Evolutionary conservation across 1,140 invertebrate genomes (phyloP).

Genomic region (Chlorops oryzae): DNA sequence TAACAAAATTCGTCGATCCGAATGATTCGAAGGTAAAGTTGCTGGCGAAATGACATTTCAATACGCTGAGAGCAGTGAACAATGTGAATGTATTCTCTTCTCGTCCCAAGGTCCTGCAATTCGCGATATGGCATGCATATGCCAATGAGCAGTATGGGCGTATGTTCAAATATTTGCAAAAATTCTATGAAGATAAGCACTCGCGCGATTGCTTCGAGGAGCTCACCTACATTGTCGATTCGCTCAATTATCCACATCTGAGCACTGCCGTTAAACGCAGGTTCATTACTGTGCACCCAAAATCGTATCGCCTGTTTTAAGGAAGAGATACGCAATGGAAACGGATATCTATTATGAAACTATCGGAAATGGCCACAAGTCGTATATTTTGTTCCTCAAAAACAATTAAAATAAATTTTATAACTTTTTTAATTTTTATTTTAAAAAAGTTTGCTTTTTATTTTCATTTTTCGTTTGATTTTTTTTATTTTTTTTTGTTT

Average conservation of each 20-base stretch:
- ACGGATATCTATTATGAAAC: too few species aligned
- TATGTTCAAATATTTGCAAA: constrained; percentile 67
- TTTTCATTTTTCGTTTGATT: too few species aligned
- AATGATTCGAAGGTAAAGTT: constrained; percentile 67
- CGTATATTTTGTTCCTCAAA: too few species aligned
- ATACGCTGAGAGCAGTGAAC: constrained; percentile 5
- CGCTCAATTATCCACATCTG: constrained; percentile 66
- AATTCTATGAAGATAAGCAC: constrained; percentile 73
- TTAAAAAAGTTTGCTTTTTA: too few species aligned
- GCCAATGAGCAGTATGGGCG: constrained; percentile 72
- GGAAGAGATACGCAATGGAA: not conserved
- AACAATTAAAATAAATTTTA: too few species aligned
- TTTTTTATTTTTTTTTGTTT: too few species aligned
- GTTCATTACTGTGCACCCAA: constrained; percentile 33
- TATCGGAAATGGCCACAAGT: too few species aligned
- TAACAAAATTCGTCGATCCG: constrained; percentile 72
- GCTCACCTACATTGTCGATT: constrained; percentile 58
- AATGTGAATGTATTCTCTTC: constrained; percentile 10
- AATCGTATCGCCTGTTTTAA: constrained; percentile 42
- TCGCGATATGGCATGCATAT: constrained; percentile 75
- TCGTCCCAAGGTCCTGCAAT: constrained; percentile 57
- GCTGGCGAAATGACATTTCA: not conserved
- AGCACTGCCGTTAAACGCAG: constrained; percentile 48
- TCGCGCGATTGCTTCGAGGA: constrained; percentile 68
- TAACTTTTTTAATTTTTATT: too few species aligned